Conservation (phyloP, 2,113 vertebrate genomes). For the Platichthys stellatus region DNA sequence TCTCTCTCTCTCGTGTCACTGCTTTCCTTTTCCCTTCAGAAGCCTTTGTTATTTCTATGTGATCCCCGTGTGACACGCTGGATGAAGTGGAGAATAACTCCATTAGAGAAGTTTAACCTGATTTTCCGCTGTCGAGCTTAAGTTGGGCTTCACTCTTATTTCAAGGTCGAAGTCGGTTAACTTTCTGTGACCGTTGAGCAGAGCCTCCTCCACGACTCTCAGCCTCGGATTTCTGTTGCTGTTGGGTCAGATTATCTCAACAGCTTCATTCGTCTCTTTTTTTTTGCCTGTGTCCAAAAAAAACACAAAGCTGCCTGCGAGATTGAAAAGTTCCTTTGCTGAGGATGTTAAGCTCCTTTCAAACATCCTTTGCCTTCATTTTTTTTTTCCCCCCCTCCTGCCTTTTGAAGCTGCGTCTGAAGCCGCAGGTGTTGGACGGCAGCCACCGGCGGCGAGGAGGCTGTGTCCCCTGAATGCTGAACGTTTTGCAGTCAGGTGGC, state of each 20-base stretch:
- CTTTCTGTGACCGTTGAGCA: constrained; percentile 28
- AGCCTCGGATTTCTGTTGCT: constrained; percentile 25
- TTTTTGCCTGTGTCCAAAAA: constrained; percentile 31
- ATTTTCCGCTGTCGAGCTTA: constrained; percentile 49
- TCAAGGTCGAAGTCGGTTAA: constrained; percentile 58
- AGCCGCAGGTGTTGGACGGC: constrained; percentile 60
- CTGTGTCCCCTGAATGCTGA: constrained; percentile 42
- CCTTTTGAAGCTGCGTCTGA: constrained; percentile 39
- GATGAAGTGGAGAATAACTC: constrained; percentile 51
- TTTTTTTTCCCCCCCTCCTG: neutral
- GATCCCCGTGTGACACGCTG: constrained; percentile 46
- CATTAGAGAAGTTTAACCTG: constrained; percentile 36
- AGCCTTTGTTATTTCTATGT: constrained; percentile 61
- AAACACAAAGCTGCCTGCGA: constrained; percentile 30
- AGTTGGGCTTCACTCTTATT: constrained; percentile 45
- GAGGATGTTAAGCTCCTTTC: constrained; percentile 45
- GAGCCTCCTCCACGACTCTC: constrained; percentile 25
- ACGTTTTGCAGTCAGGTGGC: constrained; percentile 44
- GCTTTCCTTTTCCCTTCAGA: constrained; percentile 62
- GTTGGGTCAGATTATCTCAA: constrained; percentile 29
- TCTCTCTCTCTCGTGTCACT: constrained; percentile 34
- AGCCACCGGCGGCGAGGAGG: neutral
- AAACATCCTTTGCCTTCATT: constrained; percentile 13
- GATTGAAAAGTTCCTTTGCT: constrained; percentile 42
- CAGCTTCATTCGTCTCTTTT: constrained; percentile 26